Evolutionary conservation across 2,888 invertebrate genomes (phyloP).

Genomic region (Habrosyne pyritoides): DNA sequence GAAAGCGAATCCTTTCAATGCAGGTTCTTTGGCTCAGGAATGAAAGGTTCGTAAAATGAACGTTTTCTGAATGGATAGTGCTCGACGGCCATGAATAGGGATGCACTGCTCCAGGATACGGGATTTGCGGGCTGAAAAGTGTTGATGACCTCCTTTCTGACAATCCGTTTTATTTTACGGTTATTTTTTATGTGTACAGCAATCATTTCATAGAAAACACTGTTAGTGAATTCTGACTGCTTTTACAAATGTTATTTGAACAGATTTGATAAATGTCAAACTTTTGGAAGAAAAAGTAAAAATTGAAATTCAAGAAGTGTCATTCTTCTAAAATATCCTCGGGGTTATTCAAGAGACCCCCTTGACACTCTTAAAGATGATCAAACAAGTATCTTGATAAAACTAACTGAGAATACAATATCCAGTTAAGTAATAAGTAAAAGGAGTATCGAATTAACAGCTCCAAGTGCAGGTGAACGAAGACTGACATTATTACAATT

Average conservation of each 20-base stretch:
- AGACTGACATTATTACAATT: not conserved
- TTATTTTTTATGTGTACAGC: not conserved
- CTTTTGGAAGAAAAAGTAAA: too few species aligned
- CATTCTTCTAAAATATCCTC: too few species aligned
- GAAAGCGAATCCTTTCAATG: constrained; percentile 50
- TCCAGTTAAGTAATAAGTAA: too few species aligned
- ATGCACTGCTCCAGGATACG: not conserved
- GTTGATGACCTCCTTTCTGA: constrained; percentile 31
- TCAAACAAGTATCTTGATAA: too few species aligned
- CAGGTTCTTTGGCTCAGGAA: constrained; percentile 31
- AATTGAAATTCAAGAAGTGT: too few species aligned
- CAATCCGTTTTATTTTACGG: not conserved
- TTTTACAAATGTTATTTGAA: too few species aligned
- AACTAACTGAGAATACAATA: too few species aligned
- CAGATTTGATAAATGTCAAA: too few species aligned
- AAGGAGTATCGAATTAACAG: not conserved
- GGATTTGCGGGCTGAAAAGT: constrained; percentile 8
- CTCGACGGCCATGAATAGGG: constrained; percentile 40
- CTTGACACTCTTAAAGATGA: too few species aligned
- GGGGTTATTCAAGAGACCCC: too few species aligned
- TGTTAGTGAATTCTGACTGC: not conserved
- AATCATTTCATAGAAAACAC: not conserved
- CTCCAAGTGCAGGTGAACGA: constrained; percentile 3
- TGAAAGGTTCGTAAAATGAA: constrained; percentile 50
- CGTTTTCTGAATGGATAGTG: constrained; percentile 57